These are phyloP conservation scores for Leptoteleia sp. DNA, from an alignment of 1,140 invertebrate species.

Conservation along the genomic window DNA sequence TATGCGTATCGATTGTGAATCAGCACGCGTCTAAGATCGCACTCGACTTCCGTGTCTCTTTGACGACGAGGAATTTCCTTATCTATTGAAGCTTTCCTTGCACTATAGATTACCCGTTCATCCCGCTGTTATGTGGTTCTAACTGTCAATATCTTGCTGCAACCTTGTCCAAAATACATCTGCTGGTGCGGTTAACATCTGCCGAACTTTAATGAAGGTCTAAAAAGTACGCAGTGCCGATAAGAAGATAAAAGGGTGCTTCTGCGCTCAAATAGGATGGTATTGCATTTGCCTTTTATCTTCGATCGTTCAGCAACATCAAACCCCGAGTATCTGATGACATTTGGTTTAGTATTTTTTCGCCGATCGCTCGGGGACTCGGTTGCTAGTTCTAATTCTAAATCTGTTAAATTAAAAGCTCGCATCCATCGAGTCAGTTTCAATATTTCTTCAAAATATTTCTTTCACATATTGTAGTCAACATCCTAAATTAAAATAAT, in stretches of 20 bases:
- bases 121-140: slow-evolving; percentile 42
- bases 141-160: slow-evolving; percentile 59
- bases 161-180: slow-evolving; percentile 82
- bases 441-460: too few relatives aligned
- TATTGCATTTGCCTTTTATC: slow-evolving; percentile 62
- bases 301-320: slow-evolving; percentile 68
- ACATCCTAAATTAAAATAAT: not conserved
- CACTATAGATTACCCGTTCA: slow-evolving; percentile 40
- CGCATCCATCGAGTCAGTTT: slow-evolving; percentile 10
- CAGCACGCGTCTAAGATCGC: slow-evolving; percentile 24
- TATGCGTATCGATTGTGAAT: slow-evolving; percentile 46
- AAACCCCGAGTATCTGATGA: slow-evolving; percentile 64
- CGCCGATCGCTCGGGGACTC: slow-evolving; percentile 66
- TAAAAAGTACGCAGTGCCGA: slow-evolving; percentile 72
- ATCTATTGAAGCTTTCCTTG: slow-evolving; percentile 18
- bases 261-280: slow-evolving; percentile 14
- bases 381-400: slow-evolving; percentile 55
- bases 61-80: slow-evolving; percentile 32
- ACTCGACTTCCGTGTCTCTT: slow-evolving; percentile 28
- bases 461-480: too few relatives aligned
- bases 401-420: slow-evolving; percentile 18
- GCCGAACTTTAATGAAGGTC: slow-evolving; percentile 72
- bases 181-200: slow-evolving; percentile 81
- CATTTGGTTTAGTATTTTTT: too few relatives aligned
- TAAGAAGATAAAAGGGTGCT: slow-evolving; percentile 75